Evolutionary conservation across 2,888 invertebrate species (phyloP).

Genomic region (Crepidodera aurea): DNA sequence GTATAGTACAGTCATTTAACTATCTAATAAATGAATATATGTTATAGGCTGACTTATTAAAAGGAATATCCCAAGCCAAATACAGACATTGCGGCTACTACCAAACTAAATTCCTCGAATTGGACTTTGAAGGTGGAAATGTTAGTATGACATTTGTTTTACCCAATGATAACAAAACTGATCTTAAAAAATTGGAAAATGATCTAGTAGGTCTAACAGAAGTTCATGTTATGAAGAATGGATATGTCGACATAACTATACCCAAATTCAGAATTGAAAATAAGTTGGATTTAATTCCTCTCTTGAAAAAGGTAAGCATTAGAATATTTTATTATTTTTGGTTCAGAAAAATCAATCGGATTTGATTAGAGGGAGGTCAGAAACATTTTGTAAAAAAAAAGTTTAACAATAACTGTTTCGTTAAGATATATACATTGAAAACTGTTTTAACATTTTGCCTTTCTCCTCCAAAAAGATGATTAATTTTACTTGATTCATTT

Average conservation of each 20-base stretch:
- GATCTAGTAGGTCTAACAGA: constrained; percentile 35
- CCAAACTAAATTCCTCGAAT: constrained; percentile 50
- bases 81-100: constrained; percentile 47
- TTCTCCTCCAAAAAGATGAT: too few species aligned
- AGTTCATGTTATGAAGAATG: constrained; percentile 1
- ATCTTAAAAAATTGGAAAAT: constrained; percentile 38
- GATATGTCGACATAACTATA: constrained; percentile 36
- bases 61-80: constrained; percentile 17
- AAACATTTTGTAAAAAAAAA: too few species aligned
- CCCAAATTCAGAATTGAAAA: constrained; percentile 44
- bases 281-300: constrained; percentile 38
- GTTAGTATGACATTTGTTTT: constrained; percentile 47
- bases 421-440: too few species aligned
- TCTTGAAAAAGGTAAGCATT: constrained; percentile 41
- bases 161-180: constrained; percentile 42
- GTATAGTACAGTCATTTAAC: too few species aligned
- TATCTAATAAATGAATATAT: too few species aligned
- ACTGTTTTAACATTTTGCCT: too few species aligned
- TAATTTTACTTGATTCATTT: too few species aligned
- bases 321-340: constrained; percentile 3
- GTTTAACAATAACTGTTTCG: too few species aligned
- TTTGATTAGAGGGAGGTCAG: too few species aligned
- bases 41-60: neutral
- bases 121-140: constrained; percentile 43
- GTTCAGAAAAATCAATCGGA: too few species aligned